Percentiles rank a stretch among this genome's conserved stretches.
Conservation (phyloP, 2,797 vertebrate species). For the Melanotaenia maccullochi region DNA sequence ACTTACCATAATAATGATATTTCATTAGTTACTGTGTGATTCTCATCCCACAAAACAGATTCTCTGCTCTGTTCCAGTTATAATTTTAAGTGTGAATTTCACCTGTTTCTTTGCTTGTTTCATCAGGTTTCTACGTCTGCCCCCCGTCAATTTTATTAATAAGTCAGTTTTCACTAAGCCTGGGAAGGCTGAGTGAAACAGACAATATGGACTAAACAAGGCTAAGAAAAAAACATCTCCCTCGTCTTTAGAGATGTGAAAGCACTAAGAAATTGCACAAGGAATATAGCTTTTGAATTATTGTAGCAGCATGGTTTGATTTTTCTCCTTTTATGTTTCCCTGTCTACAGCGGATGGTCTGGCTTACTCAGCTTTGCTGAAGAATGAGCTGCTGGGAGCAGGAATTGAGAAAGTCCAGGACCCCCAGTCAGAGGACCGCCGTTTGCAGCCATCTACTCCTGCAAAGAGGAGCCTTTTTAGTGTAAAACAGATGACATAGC, state of each 20-base stretch:
- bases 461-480: slow-evolving; percentile 96
- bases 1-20: no score
- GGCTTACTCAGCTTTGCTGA: slow-evolving; percentile 95
- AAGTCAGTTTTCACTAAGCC: slow-evolving; percentile 43
- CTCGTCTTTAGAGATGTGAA: slow-evolving; percentile 43
- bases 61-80: not conserved
- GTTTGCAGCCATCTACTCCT: slow-evolving; percentile 93
- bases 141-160: slow-evolving; percentile 28
- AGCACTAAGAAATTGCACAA: slow-evolving; percentile 30
- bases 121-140: slow-evolving; percentile 12
- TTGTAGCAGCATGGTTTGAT: slow-evolving; percentile 39
- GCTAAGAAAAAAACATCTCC: slow-evolving; percentile 28
- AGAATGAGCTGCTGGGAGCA: slow-evolving; percentile 95
- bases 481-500: slow-evolving; percentile 73
- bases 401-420: slow-evolving; percentile 98
- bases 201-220: slow-evolving; percentile 43
- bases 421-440: slow-evolving; percentile 95
- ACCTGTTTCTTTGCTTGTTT: slow-evolving; percentile 9
- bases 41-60: not conserved
- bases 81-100: slow-evolving; percentile 8
- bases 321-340: slow-evolving; percentile 37
- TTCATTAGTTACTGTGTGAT: not conserved
- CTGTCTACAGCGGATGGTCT: slow-evolving; percentile 86
- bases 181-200: slow-evolving; percentile 23
- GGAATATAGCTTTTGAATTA: slow-evolving; percentile 42